Evolutionary conservation across 2,113 vertebrate genomes (phyloP).

Genomic region (Colaptes auratus): DNA sequence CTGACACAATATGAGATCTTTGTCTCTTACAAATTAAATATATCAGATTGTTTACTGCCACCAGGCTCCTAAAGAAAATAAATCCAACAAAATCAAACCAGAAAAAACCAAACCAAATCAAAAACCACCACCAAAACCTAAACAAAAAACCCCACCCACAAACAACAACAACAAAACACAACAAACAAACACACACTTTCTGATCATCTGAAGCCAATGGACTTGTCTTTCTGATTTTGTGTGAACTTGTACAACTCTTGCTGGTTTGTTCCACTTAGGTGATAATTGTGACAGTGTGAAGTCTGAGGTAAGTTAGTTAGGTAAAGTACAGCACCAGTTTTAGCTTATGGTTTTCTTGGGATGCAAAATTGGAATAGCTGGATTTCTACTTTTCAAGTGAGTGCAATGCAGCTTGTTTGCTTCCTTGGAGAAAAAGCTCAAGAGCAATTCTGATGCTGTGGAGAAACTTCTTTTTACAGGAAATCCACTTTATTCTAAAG

Average conservation of each 20-base stretch:
- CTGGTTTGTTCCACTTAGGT: neutral
- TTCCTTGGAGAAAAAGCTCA: neutral
- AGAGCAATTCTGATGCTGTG: neutral
- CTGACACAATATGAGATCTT: neutral
- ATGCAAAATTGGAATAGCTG: neutral
- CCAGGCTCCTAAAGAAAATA: neutral
- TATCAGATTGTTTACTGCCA: neutral
- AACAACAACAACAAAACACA: neutral
- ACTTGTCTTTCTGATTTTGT: neutral
- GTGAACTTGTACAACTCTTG: neutral
- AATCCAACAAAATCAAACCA: no score
- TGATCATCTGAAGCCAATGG: neutral
- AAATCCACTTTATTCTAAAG: neutral
- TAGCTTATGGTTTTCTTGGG: no score
- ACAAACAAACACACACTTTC: neutral
- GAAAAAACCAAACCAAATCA: neutral
- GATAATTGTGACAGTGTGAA: neutral
- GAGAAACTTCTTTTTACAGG: neutral
- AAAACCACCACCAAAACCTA: no score
- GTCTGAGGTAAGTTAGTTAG: neutral
- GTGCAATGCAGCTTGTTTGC: neutral
- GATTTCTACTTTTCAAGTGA: neutral
- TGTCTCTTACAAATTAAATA: neutral
- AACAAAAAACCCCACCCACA: neutral
- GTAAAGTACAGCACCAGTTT: neutral